phyloP scores from a whole-genome alignment of 2,113 vertebrate species.

The Eretmochelys imbricata region DNA sequence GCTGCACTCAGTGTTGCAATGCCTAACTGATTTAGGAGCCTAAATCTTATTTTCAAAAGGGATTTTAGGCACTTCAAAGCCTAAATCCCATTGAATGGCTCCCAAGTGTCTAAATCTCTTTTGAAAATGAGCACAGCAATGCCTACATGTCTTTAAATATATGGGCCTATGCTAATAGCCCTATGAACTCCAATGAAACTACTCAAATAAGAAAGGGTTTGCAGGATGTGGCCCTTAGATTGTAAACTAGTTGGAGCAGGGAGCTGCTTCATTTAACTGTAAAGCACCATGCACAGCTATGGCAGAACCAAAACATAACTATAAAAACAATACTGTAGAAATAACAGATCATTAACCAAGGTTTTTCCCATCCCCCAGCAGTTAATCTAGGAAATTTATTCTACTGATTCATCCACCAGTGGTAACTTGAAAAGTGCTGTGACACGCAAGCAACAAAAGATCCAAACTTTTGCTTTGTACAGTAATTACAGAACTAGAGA shows the following conservation, averaged over 20 bases:
- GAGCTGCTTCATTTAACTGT: constrained; percentile 43
- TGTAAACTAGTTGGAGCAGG: not conserved
- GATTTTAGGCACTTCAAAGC: not conserved
- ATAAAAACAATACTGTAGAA: constrained; percentile 38
- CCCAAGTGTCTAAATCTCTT: not conserved
- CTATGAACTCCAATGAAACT: not conserved
- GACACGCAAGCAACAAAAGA: constrained; percentile 36
- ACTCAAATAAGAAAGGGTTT: constrained; percentile 45
- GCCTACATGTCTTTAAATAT: not conserved
- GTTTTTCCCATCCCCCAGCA: not conserved
- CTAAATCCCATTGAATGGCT: not conserved
- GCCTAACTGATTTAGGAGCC: not conserved
- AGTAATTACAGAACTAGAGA: constrained; percentile 51
- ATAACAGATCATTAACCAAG: constrained; percentile 52
- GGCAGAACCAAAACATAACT: constrained; percentile 17
- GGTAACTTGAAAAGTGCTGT: constrained; percentile 35
- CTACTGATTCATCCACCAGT: constrained; percentile 35
- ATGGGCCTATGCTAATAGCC: not conserved
- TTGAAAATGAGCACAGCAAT: not conserved
- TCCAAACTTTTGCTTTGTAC: not conserved
- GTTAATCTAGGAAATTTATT: constrained; percentile 40
- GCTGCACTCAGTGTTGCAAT: not conserved
- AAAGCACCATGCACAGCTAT: constrained; percentile 31
- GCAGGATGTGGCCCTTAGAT: constrained; percentile 11
- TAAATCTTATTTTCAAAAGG: not conserved